A percentile compares a stretch with the other conserved stretches of the same genome.
These are phyloP conservation scores for Dendropsophus ebraccatus DNA, from an alignment of 2,113 vertebrate genomes.

Conservation along the genomic window DNA sequence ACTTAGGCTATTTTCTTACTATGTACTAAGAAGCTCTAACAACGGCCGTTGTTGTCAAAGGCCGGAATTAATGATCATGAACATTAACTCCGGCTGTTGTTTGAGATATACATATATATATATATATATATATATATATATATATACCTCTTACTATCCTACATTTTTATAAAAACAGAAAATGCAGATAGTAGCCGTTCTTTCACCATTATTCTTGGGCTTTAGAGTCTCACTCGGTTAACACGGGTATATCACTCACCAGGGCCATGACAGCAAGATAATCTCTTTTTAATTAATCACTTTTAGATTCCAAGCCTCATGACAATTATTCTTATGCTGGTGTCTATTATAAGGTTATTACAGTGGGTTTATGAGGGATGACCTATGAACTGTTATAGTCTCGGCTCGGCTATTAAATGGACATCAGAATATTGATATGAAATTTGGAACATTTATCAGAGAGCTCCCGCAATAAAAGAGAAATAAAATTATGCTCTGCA, in stretches of 20 bases:
- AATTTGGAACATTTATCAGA: not conserved
- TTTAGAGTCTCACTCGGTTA: not conserved
- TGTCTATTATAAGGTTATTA: not conserved
- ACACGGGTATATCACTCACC: not conserved
- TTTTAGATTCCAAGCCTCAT: conserved; percentile 11
- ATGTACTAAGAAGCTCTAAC: too few species aligned
- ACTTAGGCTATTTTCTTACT: too few species aligned
- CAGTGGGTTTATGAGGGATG: not conserved
- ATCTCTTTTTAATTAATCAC: conserved; percentile 12
- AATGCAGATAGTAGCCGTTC: too few species aligned
- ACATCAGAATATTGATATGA: not conserved
- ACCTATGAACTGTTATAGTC: not conserved
- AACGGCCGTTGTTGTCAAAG: too few species aligned
- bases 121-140: too few species aligned
- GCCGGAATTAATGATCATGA: too few species aligned
- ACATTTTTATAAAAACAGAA: too few species aligned
- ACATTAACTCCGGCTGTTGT: too few species aligned
- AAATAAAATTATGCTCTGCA: not conserved
- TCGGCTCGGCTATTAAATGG: not conserved
- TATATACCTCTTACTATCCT: too few species aligned
- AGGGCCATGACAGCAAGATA: not conserved
- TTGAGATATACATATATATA: too few species aligned
- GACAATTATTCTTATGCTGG: not conserved
- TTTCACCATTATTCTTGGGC: too few species aligned
- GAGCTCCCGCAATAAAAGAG: not conserved